phyloP scores from a whole-genome alignment of 2,888 invertebrate genomes.

The Ceramica pisi region DNA sequence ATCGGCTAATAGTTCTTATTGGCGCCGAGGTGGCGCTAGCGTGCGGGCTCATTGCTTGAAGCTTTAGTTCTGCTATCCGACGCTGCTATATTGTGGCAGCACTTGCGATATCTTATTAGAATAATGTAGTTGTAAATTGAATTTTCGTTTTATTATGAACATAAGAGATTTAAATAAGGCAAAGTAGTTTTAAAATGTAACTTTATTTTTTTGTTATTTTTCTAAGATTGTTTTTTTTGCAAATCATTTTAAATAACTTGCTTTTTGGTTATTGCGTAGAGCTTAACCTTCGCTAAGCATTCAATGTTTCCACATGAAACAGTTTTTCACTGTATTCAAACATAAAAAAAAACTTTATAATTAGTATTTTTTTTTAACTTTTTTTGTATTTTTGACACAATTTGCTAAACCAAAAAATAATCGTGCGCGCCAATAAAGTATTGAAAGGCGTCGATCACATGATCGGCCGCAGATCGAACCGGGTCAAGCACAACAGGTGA shows the following conservation, averaged over 20 bases:
- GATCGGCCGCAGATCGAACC: slow-evolving; percentile 88
- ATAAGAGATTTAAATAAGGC: too few species aligned
- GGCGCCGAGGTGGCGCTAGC: slow-evolving; percentile 78
- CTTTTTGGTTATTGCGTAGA: background rate
- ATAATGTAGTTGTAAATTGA: slow-evolving; percentile 14
- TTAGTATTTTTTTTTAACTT: slow-evolving; percentile 36
- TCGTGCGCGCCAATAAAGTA: slow-evolving; percentile 78
- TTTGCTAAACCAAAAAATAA: slow-evolving; percentile 64
- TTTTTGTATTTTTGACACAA: slow-evolving; percentile 21
- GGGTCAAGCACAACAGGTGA: slow-evolving; percentile 91
- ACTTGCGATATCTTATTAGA: slow-evolving; percentile 70
- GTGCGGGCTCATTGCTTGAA: slow-evolving; percentile 60
- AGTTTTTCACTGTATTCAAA: background rate
- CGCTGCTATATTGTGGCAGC: slow-evolving; percentile 80
- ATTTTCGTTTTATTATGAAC: background rate
- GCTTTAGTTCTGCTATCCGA: slow-evolving; percentile 87
- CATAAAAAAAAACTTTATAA: slow-evolving; percentile 30
- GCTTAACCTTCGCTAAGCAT: background rate
- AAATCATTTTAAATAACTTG: background rate
- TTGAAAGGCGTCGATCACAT: slow-evolving; percentile 87
- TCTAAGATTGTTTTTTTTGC: background rate
- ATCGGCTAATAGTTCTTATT: slow-evolving; percentile 80
- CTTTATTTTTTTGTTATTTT: background rate
- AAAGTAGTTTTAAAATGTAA: background rate
- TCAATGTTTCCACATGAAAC: background rate